Conservation (phyloP, 2,797 vertebrate genomes). For the Natrix natrix region DNA sequence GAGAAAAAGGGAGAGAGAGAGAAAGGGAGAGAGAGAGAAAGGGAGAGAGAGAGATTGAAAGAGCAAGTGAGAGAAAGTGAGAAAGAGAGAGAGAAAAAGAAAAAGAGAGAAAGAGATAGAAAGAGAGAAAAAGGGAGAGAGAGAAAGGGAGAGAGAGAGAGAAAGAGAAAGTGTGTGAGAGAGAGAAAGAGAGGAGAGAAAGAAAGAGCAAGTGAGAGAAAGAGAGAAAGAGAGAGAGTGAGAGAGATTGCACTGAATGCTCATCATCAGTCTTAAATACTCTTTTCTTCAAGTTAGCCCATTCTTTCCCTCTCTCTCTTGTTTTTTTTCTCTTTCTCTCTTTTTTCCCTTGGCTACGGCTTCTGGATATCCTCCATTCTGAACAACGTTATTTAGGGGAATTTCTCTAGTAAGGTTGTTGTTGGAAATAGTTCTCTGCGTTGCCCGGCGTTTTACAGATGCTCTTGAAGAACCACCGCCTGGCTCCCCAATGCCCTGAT, state of each 20-base stretch:
- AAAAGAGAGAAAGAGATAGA: no score
- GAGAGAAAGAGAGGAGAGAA: no score
- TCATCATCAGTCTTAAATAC: neutral
- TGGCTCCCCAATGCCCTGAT: neutral
- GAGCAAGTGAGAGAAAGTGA: no score
- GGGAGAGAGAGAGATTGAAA: no score
- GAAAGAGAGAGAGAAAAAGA: no score
- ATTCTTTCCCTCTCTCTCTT: neutral
- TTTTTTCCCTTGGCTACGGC: neutral
- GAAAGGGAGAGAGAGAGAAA: neutral
- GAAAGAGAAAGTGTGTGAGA: neutral
- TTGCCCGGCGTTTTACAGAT: neutral
- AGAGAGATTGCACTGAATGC: neutral
- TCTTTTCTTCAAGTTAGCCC: neutral
- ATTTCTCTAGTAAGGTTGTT: neutral
- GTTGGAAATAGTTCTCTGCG: neutral
- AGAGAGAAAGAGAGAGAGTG: neutral
- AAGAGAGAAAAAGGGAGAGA: rapidly evolving
- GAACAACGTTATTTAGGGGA: neutral
- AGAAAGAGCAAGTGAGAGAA: no score
- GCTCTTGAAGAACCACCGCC: neutral
- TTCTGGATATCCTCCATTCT: neutral
- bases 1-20: no score
- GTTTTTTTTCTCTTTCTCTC: rapidly evolving
- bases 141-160: rapidly evolving